A percentile compares a stretch with the other conserved stretches of the same genome.
Evolutionary conservation across 2,113 vertebrate genomes (phyloP).

Genomic region (Tympanuchus pallidicinctus): DNA sequence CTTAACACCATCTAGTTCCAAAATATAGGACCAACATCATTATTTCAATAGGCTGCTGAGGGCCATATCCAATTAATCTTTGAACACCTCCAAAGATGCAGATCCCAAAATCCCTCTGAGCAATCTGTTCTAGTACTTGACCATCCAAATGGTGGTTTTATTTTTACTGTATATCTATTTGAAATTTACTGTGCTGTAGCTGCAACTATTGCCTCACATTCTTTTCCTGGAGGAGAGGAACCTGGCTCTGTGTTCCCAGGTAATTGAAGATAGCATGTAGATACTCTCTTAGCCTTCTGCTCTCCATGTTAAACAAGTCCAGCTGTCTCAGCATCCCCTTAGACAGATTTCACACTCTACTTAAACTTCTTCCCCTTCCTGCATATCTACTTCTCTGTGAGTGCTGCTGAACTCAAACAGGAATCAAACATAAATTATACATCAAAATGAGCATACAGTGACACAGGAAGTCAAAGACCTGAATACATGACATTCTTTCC

Average conservation of each 20-base stretch:
- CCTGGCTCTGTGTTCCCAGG: neutral
- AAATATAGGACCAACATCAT: accelerated
- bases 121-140: neutral
- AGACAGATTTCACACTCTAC: neutral
- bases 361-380: neutral
- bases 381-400: neutral
- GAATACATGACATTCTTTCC: neutral
- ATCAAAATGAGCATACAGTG: neutral
- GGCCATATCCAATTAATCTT: neutral
- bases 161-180: neutral
- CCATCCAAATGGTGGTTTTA: neutral
- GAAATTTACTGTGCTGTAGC: neutral
- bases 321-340: neutral
- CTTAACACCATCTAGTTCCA: neutral
- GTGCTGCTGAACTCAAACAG: neutral
- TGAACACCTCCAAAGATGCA: neutral
- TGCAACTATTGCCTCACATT: neutral
- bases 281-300: neutral
- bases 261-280: neutral
- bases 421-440: neutral
- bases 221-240: neutral
- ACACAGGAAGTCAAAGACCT: neutral
- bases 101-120: neutral
- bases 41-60: neutral
- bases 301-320: neutral